Evolutionary conservation across 2,797 vertebrate genomes (phyloP).

Genomic region (Diceros bicornis): DNA sequence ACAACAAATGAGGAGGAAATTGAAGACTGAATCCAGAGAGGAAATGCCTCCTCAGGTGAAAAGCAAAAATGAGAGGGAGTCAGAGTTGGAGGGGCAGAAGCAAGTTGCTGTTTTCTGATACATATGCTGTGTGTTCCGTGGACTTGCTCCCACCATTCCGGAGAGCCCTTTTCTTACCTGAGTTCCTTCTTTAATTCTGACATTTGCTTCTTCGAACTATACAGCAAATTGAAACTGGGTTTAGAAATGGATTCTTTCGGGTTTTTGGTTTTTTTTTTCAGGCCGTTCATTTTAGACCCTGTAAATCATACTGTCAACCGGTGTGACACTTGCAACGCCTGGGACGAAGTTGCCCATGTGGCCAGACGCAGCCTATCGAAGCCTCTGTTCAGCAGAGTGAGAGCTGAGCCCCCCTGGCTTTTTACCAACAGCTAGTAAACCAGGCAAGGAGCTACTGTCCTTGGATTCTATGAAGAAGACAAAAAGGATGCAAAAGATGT

Average conservation of each 20-base stretch:
- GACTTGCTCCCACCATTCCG: background rate
- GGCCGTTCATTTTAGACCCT: constrained; percentile 76
- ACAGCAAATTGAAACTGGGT: background rate
- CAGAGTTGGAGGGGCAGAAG: background rate
- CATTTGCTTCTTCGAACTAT: background rate
- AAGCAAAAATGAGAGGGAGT: background rate
- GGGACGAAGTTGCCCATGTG: constrained; percentile 59
- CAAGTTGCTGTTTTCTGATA: background rate
- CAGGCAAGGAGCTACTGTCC: background rate
- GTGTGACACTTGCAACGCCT: constrained; percentile 65
- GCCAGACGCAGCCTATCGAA: constrained; percentile 61
- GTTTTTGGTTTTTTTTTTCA: constrained; percentile 39
- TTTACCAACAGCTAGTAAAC: constrained; percentile 75
- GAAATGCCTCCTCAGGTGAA: background rate
- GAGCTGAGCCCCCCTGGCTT: constrained; percentile 56
- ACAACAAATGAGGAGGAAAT: constrained; percentile 8
- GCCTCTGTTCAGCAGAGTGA: constrained; percentile 52
- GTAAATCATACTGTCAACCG: constrained; percentile 69
- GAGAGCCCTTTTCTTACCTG: background rate
- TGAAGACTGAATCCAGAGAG: constrained; percentile 12
- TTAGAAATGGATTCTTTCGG: background rate
- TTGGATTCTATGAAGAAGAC: constrained; percentile 2
- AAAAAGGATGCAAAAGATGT: background rate
- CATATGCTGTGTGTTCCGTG: accelerated
- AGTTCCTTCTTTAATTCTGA: background rate